These are phyloP conservation scores for Agrotis puta DNA, from an alignment of 2,888 invertebrate genomes.

Conservation along the genomic window DNA sequence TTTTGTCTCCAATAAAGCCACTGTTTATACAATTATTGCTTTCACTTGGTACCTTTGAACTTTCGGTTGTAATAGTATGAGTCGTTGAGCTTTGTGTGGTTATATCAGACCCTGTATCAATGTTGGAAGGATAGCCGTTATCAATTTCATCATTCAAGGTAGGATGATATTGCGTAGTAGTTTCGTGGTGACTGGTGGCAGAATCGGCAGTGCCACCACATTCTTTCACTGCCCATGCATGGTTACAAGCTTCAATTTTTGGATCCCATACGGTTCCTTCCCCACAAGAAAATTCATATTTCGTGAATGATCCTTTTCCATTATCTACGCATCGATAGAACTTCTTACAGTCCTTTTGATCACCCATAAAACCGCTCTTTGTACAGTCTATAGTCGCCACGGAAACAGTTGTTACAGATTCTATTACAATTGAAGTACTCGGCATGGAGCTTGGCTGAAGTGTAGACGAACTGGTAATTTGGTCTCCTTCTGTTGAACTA, in stretches of 20 bases:
- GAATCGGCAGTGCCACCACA: constrained; percentile 65
- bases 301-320: constrained; percentile 84
- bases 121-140: constrained; percentile 55
- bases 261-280: constrained; percentile 92
- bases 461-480: constrained; percentile 19
- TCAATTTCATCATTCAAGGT: constrained; percentile 54
- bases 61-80: constrained; percentile 43
- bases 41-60: constrained; percentile 44
- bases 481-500: constrained; percentile 27
- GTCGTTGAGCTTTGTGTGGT: constrained; percentile 50
- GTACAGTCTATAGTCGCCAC: constrained; percentile 57
- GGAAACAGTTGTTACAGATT: constrained; percentile 27
- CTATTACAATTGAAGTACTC: constrained; percentile 28
- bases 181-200: constrained; percentile 55
- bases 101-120: constrained; percentile 18
- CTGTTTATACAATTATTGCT: constrained; percentile 75
- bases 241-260: constrained; percentile 90
- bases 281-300: constrained; percentile 91
- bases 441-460: constrained; percentile 19
- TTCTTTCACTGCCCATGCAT: constrained; percentile 83
- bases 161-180: constrained; percentile 51
- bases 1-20: constrained; percentile 90
- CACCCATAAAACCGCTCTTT: constrained; percentile 91
- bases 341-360: constrained; percentile 91
- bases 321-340: constrained; percentile 93